These are phyloP conservation scores for Apotomis capreana DNA, from an alignment of 2,888 invertebrate species.

Conservation along the genomic window DNA sequence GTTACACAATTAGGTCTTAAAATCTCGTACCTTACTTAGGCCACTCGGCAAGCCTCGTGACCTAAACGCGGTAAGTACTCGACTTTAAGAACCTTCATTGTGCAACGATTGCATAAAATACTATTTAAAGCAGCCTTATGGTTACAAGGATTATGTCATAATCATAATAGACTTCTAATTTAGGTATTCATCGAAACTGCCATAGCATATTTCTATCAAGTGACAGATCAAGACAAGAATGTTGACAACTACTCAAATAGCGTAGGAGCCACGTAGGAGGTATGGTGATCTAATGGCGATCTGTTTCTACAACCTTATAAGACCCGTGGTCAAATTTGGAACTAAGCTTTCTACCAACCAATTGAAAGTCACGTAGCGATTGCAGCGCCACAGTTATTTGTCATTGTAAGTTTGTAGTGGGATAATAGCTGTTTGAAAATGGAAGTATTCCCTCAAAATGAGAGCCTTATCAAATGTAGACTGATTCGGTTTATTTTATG, in stretches of 20 bases:
- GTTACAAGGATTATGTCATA: no score
- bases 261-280: constrained; percentile 34
- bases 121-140: no score
- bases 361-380: constrained; percentile 3
- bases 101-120: no score
- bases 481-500: constrained; percentile 23
- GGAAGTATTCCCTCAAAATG: constrained; percentile 22
- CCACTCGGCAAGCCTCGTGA: no score
- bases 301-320: constrained; percentile 10
- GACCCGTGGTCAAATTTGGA: constrained; percentile 17
- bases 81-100: no score
- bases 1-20: no score
- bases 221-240: constrained; percentile 30
- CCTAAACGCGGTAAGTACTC: no score
- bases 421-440: constrained; percentile 14
- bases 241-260: constrained; percentile 37
- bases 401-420: constrained; percentile 14
- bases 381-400: constrained; percentile 10
- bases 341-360: constrained; percentile 5
- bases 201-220: constrained; percentile 9
- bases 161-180: constrained; percentile 10
- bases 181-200: constrained; percentile 4
- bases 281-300: constrained; percentile 30
- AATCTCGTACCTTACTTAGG: no score
- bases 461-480: constrained; percentile 26